Evolutionary conservation across 2,797 vertebrate species (phyloP).

Genomic region (Otus scops): DNA sequence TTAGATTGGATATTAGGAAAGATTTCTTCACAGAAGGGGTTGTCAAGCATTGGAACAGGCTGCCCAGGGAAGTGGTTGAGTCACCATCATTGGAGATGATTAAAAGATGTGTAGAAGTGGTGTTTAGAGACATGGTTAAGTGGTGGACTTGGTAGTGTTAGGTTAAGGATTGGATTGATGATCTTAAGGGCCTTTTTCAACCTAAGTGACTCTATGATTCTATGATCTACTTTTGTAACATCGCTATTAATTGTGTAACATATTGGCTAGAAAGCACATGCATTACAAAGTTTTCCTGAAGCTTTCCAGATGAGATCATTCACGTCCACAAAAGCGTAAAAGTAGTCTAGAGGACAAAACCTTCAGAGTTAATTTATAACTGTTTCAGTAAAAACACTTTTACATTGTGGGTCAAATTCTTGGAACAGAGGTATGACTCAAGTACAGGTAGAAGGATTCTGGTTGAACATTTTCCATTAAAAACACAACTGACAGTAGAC

Average conservation of each 20-base stretch:
- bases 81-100: not conserved
- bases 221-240: not conserved
- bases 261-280: not conserved
- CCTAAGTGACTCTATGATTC: too few relatives aligned
- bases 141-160: too few relatives aligned
- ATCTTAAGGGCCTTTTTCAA: not conserved
- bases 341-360: not conserved
- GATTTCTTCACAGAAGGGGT: not conserved
- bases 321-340: not conserved
- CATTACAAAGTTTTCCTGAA: not conserved
- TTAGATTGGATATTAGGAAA: not conserved
- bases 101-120: not conserved
- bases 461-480: not conserved
- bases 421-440: not conserved
- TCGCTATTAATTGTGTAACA: not conserved
- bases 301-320: not conserved
- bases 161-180: not conserved
- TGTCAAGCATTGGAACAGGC: not conserved
- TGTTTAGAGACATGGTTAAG: not conserved
- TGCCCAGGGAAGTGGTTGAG: too few relatives aligned
- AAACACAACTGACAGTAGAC: not conserved
- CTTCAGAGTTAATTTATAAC: not conserved
- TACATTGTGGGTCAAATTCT: not conserved
- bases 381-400: not conserved
- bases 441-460: not conserved